phyloP scores from a whole-genome alignment of 1,140 invertebrate genomes.

The Aphelenchoides besseyi region DNA sequence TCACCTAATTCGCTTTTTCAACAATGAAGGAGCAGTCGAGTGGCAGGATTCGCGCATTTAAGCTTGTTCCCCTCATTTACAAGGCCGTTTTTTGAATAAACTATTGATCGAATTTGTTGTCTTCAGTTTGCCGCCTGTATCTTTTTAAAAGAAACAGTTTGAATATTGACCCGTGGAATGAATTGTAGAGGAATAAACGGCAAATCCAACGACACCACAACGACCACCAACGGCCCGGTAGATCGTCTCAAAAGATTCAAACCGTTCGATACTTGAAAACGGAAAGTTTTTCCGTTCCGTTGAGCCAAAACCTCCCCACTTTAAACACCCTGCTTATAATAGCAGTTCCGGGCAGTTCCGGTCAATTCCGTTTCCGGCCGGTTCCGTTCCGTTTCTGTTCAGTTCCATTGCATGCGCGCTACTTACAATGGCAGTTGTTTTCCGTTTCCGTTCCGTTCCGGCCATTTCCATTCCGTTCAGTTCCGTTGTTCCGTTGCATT shows the following conservation, averaged over 20 bases:
- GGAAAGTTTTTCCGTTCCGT: not conserved
- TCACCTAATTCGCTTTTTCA: not conserved
- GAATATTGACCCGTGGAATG: not conserved
- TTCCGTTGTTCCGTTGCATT: no score
- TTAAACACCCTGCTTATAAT: not conserved
- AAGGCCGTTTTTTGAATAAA: conserved; percentile 3
- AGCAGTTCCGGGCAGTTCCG: not conserved
- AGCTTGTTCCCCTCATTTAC: not conserved
- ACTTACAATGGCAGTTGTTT: not conserved
- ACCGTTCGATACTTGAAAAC: not conserved
- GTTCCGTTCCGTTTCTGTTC: not conserved
- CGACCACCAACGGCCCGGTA: not conserved
- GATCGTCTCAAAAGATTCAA: not conserved
- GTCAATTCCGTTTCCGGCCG: not conserved
- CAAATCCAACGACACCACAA: not conserved
- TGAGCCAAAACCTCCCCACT: not conserved
- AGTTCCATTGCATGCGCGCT: not conserved
- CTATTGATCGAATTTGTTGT: not conserved
- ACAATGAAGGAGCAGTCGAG: not conserved
- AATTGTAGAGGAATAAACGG: not conserved
- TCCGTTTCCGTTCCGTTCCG: not conserved
- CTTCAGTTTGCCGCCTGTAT: no score
- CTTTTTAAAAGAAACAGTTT: no score
- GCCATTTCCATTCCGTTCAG: not conserved
- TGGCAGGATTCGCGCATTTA: not conserved